phyloP scores from a whole-genome alignment of 1,140 invertebrate genomes.

The Charaxes varanes region DNA sequence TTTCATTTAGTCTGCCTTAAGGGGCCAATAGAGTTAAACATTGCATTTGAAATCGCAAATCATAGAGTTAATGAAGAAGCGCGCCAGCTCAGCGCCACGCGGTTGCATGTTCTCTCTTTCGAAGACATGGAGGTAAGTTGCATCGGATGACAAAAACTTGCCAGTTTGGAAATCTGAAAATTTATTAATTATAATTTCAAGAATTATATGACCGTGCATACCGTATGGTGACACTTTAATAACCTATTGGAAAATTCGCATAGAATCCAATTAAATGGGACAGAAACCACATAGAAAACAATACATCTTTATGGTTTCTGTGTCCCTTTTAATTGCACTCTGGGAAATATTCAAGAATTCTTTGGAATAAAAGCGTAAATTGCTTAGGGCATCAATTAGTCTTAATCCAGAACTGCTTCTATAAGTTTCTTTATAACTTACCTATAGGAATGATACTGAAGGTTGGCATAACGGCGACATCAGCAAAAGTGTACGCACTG shows the following conservation, averaged over 20 bases:
- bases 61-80: slow-evolving; percentile 28
- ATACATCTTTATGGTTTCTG: no score
- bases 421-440: slow-evolving; percentile 15
- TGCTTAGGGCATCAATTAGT: no score
- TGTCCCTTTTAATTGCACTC: no score
- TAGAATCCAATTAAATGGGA: no score
- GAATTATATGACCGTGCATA: background rate
- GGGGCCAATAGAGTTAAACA: no score
- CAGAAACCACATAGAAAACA: no score
- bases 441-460: slow-evolving; percentile 41
- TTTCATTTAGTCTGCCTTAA: no score
- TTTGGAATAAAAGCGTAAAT: no score
- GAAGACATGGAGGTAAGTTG: slow-evolving; percentile 36
- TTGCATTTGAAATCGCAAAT: slow-evolving; percentile 47
- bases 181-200: background rate
- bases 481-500: slow-evolving; percentile 27
- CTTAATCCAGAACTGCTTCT: background rate
- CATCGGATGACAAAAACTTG: slow-evolving; percentile 35
- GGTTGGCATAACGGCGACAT: slow-evolving; percentile 35
- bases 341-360: no score
- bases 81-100: slow-evolving; percentile 26
- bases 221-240: background rate
- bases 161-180: slow-evolving; percentile 37
- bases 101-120: slow-evolving; percentile 40
- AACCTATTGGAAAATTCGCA: no score